Base-by-base conservation (phyloP, 2,888 invertebrate genomes). In the Cryptus armator region DNA sequence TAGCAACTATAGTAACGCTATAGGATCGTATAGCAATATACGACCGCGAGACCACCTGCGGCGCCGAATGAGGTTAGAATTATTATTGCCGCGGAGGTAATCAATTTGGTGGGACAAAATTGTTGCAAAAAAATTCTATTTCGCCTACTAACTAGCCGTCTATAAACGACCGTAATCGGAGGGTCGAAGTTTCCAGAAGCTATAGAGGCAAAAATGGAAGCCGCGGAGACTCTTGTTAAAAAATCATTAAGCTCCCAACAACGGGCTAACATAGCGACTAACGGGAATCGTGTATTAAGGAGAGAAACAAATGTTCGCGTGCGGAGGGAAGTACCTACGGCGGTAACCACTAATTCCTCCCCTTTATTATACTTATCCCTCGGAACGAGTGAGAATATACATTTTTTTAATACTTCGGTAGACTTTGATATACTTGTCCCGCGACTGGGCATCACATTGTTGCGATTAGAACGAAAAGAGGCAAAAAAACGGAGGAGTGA, bases 141-240 rank as follows among this genome's bases (percentile, higher is more conserved):
- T 70, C 53, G 16, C 68, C 43, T 48, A 43, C 14, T 74, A 75
- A 71, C 56, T 79, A 66, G 75, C 64, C 12, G 48, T 46, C 37
- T 66, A 53, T 71, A 71, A 79, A 71, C 37, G 56, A 76, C 56
- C 79, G 70, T 53, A 71, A 83, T 64, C 37, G 44, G 64, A 66
- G 71, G 71, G 29, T 56, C 56, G 53, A 43, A 64, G 62, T 64
- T 75, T 70, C 46, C 44, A 56, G 43, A n/a, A 70, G 53, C 66
- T 74, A 16, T 16, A 1, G 14, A 37, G 5, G 68, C 16, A 10
- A 44, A 12, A 16, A 3, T 16, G 3, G 12, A 19, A 59, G 16
- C 66, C 59, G 74, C 67, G 24, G 48, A 62, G 48, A 37, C 53
- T 74, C 84, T 85, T 79, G 84, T 86, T 86, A 84, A 86, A 86